These are phyloP conservation scores for Drosophila pachea DNA, from an alignment of 1,140 invertebrate species.

Conservation along the genomic window DNA sequence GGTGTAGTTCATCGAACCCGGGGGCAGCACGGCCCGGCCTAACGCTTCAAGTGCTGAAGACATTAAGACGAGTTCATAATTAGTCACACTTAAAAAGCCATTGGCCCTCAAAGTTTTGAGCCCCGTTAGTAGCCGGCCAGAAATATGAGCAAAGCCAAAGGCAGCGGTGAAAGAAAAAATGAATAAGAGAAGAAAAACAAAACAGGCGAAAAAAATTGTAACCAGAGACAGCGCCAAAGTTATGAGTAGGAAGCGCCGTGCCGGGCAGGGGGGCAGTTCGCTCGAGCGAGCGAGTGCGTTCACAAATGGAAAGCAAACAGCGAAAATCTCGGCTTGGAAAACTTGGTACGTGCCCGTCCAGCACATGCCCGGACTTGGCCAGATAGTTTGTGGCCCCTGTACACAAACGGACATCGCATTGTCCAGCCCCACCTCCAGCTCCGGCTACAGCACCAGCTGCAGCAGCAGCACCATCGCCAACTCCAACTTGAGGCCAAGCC, in stretches of 20 bases:
- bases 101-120: constrained; percentile 63
- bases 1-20: constrained; percentile 54
- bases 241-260: constrained; percentile 47
- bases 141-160: constrained; percentile 63
- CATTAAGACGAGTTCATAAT: constrained; percentile 62
- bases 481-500: constrained; percentile 53
- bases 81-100: constrained; percentile 75
- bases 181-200: constrained; percentile 16
- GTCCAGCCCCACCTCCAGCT: constrained; percentile 37
- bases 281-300: constrained; percentile 16
- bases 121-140: constrained; percentile 62
- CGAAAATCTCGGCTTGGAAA: constrained; percentile 33
- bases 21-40: neutral
- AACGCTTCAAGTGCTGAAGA: constrained; percentile 59
- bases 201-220: constrained; percentile 33
- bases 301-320: constrained; percentile 46
- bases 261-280: constrained; percentile 5
- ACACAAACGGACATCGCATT: constrained; percentile 10
- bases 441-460: too few relatives aligned
- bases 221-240: constrained; percentile 48
- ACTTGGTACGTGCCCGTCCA: constrained; percentile 48
- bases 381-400: constrained; percentile 10
- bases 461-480: too few relatives aligned
- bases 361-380: constrained; percentile 47
- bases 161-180: constrained; percentile 14